phyloP scores from a whole-genome alignment of 1,140 invertebrate genomes.

The Brachionus angularis region DNA sequence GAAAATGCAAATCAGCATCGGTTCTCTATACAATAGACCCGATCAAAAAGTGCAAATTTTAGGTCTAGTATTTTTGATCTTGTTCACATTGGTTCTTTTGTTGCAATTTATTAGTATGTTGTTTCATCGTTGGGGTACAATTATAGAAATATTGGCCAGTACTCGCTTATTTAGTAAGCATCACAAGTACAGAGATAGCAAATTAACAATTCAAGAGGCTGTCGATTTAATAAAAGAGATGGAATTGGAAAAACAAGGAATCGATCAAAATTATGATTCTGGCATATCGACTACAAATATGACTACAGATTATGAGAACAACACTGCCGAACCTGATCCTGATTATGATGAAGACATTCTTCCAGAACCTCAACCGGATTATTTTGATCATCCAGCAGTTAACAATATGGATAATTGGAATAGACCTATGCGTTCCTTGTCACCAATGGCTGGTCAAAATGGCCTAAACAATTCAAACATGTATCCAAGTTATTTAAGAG shows the following conservation, averaged over 20 bases:
- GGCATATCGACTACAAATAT: background rate
- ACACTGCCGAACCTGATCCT: constrained; percentile 26
- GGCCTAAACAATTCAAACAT: background rate
- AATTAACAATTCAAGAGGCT: constrained; percentile 14
- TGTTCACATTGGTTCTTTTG: constrained; percentile 59
- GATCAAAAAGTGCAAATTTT: constrained; percentile 56
- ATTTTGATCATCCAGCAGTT: constrained; percentile 43
- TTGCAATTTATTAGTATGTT: constrained; percentile 61
- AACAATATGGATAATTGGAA: constrained; percentile 43
- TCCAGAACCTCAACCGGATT: constrained; percentile 18
- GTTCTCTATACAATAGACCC: constrained; percentile 46
- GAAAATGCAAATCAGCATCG: constrained; percentile 74
- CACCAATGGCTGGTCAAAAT: background rate
- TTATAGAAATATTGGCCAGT: constrained; percentile 52
- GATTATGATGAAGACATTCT: constrained; percentile 36
- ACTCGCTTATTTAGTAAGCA: constrained; percentile 45
- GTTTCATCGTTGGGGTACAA: constrained; percentile 57
- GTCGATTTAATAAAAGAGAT: constrained; percentile 42
- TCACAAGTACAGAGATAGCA: constrained; percentile 29
- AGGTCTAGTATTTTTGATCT: constrained; percentile 58
- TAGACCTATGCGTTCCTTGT: background rate
- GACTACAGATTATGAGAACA: background rate
- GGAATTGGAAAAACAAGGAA: constrained; percentile 2
- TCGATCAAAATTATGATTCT: background rate
- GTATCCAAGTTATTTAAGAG: constrained; percentile 3